These are phyloP conservation scores for Ellobius talpinus DNA, from an alignment of 2,113 vertebrate genomes.

Conservation along the genomic window DNA sequence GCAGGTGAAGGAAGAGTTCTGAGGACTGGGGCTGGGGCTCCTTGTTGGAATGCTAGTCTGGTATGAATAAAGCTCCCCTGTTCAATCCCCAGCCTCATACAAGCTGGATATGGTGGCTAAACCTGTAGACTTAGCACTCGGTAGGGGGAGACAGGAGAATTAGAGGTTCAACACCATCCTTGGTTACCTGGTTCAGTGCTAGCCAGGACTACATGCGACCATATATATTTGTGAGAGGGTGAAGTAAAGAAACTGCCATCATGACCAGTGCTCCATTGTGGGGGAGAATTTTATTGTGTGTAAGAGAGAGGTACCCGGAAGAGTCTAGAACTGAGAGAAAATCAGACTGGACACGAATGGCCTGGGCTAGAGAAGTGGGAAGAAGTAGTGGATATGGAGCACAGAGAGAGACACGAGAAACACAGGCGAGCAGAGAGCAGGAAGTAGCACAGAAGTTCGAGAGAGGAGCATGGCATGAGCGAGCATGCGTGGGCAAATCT, in stretches of 20 bases:
- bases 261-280: no score
- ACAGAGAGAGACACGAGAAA: neutral
- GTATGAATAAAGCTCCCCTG: neutral
- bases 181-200: neutral
- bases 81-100: neutral
- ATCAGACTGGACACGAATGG: neutral
- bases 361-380: neutral
- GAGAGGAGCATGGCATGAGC: neutral
- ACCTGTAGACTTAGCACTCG: neutral
- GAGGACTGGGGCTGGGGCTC: neutral
- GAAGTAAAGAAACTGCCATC: neutral
- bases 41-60: neutral
- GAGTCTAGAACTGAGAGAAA: neutral
- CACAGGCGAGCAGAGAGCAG: neutral
- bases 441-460: accelerated
- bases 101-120: neutral
- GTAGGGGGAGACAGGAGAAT: neutral
- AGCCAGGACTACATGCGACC: neutral
- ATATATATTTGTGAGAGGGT: no score
- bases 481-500: neutral
- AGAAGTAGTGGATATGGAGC: neutral
- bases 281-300: neutral
- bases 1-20: neutral
- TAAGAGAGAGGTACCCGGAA: neutral
- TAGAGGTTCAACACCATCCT: neutral